Evolutionary conservation across 2,797 vertebrate species (phyloP), one percentile per base, ranked within the genome.

Genomic region (Cynopterus sphinx): DNA sequence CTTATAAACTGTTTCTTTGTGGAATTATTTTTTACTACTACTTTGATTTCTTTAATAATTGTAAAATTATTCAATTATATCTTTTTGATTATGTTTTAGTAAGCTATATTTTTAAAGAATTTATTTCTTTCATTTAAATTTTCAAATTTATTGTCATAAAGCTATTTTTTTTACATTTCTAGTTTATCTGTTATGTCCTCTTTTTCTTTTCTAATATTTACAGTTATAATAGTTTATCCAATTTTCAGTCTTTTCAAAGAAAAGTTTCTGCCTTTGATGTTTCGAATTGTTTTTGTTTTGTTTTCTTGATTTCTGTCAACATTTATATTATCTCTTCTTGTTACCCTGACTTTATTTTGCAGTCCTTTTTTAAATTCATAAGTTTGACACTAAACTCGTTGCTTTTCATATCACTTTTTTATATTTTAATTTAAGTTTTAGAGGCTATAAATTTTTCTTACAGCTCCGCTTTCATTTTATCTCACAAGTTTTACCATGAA

Each of bases 21-120:
- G 43, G 33, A 74, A 93, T 59, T 49, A 61, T 79, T 73, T 46
- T 86, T 90, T 86, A 49, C 46, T 70, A 51, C 11, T 84, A 79
- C 33, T 74, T 57, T 33, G 39, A 73, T 79, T 73, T 74, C 67
- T 73, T 79, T 81, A 73, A 28, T 49, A 95, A 67, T n/a, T 31
- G 2, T 63, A 73, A 79, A 11, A 67, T 91, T 87, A 87, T 81
- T 95, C n/a, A 73, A 1, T 78, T 91, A 49, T 74, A 26, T 73
- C 17, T 41, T 71, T 89, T 84, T 83, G 19, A 26, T 63, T 82
- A 65, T 79, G n/a, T 95, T 94, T 75, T 95, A 57, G n/a, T 87
- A 67, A 65, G 15, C 71, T 77, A 43, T 53, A 17, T 49, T 85
- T 77, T 90, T 78, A 33, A 81, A 70, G 43, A 51, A 71, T 53